A percentile compares a stretch with the other conserved stretches of the same genome.
phyloP scores from a whole-genome alignment of 1,140 invertebrate species.

The Drosophila aff. region DNA sequence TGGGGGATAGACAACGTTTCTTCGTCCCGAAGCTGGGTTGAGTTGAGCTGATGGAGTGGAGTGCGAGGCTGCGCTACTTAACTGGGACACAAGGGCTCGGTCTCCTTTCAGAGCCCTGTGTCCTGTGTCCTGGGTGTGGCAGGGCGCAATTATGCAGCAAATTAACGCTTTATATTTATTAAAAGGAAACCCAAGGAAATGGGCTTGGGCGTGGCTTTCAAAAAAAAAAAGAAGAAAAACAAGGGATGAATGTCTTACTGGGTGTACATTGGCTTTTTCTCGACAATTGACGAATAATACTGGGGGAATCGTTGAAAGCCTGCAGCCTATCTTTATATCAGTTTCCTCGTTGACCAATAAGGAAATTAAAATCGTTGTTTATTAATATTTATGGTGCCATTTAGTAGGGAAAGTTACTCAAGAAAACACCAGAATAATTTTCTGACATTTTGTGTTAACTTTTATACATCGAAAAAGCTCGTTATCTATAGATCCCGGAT shows the following conservation, averaged over 20 bases:
- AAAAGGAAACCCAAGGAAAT: slow-evolving; percentile 67
- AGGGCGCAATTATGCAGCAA: slow-evolving; percentile 80
- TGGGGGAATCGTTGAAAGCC: slow-evolving; percentile 7
- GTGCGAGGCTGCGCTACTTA: slow-evolving; percentile 75
- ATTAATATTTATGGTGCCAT: slow-evolving; percentile 55
- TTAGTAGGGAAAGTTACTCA: neutral
- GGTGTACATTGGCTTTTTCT: slow-evolving; percentile 35
- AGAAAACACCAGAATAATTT: neutral
- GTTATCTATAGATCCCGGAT: slow-evolving; percentile 14
- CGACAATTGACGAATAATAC: slow-evolving; percentile 44
- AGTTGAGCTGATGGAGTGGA: slow-evolving; percentile 53
- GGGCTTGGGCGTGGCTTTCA: slow-evolving; percentile 48
- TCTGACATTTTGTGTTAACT: too few species aligned
- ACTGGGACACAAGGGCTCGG: slow-evolving; percentile 64
- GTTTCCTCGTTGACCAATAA: slow-evolving; percentile 11
- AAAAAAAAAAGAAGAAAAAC: slow-evolving; percentile 4
- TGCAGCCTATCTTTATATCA: slow-evolving; percentile 33
- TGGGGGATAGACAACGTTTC: slow-evolving; percentile 49
- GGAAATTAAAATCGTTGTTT: slow-evolving; percentile 59
- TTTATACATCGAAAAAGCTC: neutral
- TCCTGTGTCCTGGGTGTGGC: slow-evolving; percentile 61
- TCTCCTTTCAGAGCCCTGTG: slow-evolving; percentile 4
- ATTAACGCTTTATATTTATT: slow-evolving; percentile 84
- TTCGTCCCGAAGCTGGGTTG: slow-evolving; percentile 5
- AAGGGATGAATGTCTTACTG: slow-evolving; percentile 44